Evolutionary conservation across 2,113 vertebrate genomes (phyloP), one percentile per base, ranked within the genome.

Genomic region (Taxidea taxus): DNA sequence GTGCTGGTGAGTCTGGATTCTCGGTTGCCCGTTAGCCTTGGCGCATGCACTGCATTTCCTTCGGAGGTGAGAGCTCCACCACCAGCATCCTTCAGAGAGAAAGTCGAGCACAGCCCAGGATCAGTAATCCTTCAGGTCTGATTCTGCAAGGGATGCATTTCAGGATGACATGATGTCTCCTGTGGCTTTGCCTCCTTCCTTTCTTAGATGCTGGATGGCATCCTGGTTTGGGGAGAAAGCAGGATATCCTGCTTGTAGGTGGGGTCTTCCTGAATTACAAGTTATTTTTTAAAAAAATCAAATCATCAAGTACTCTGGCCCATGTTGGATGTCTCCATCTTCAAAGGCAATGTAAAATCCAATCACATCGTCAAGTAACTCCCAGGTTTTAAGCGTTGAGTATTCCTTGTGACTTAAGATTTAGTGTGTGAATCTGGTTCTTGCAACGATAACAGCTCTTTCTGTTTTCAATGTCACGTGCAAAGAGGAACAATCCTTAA

Each of bases 211-310:
- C 42, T 39, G 77, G 80, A 66, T 49, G 81, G 39, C 39, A 44
- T 42, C 44, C 62, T 51, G 20, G 21, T 64, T 87, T 80, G 51
- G 64, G 47, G 66, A 72, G 62, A 77, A 34, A 51, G 91, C 85
- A 75, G 78, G 89, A 91, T 44, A 88, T 91, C 70, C 89, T 85
- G 94, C 72, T 92, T 27, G 1, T 12, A 51, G 75, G 49, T 16
- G 47, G 54, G n/a, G 37, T n/a, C 68, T 93, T 88, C 44, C 58
- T 2, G 29, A 85, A 60, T 87, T 44, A 51, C 29, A n/a, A 54
- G 34, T 49, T 25, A 89, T 77, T 80, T 51, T 64, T 64, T 4
- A 68, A n/a, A n/a, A 68, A 68, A 39, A 72, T 2, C 42, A 93
- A 74, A 72, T 29, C 15, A 12, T 29, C 44, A 42, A 18, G 11